These are phyloP conservation scores for Bedellia somnulentella DNA, from an alignment of 2,888 invertebrate genomes.

Conservation along the genomic window DNA sequence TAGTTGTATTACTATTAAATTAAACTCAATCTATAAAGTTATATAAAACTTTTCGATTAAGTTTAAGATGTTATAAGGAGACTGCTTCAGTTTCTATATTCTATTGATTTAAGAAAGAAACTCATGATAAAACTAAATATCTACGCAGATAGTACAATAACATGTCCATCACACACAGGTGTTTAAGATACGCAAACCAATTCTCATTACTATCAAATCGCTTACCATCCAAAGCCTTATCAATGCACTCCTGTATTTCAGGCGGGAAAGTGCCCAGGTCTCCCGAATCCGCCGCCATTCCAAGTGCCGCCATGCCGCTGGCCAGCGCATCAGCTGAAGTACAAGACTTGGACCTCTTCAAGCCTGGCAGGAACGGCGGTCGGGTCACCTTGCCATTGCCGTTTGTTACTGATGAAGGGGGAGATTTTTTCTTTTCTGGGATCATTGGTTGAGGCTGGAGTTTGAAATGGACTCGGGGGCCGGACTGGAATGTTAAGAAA, in stretches of 20 bases:
- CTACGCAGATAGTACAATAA: no score
- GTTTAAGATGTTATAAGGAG: no score
- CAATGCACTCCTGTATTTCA: slow-evolving; percentile 73
- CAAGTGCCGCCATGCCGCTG: slow-evolving; percentile 68
- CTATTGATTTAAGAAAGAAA: no score
- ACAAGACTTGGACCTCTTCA: slow-evolving; percentile 82
- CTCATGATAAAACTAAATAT: no score
- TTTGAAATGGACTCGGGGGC: slow-evolving; percentile 65
- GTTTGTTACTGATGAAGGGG: slow-evolving; percentile 40
- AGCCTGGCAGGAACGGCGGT: slow-evolving; percentile 39
- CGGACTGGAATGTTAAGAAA: slow-evolving; percentile 23
- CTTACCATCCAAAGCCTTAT: slow-evolving; percentile 72
- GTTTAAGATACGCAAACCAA: no score
- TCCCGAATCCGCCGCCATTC: slow-evolving; percentile 70
- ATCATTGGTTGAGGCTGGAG: slow-evolving; percentile 43
- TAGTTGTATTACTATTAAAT: no score
- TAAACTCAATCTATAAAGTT: no score
- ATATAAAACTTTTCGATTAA: no score
- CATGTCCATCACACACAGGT: no score
- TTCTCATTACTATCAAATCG: no score
- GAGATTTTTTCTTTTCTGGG: slow-evolving; percentile 46
- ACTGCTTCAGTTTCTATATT: no score
- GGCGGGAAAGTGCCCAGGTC: slow-evolving; percentile 75
- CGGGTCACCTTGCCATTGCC: slow-evolving; percentile 46
- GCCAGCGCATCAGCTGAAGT: slow-evolving; percentile 75